Base-by-base conservation (phyloP, 2,888 invertebrate species). In the Eupithecia vulgata region DNA sequence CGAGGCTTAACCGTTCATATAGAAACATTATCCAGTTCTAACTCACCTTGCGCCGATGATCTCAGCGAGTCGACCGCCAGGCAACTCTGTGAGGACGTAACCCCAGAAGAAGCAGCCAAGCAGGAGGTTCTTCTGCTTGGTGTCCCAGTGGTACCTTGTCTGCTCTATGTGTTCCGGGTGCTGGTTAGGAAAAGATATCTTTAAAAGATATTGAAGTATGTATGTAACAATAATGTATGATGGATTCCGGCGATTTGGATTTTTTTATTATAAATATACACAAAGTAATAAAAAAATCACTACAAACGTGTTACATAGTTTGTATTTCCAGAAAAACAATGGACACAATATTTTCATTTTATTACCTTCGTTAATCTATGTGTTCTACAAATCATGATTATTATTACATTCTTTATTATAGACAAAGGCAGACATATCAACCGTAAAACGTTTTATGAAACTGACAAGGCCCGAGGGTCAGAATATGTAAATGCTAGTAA, bases 21-120 rank as follows among this genome's bases (percentile, higher is more conserved):
- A 57, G 21, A 57, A 61, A 17, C 15, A 61, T 34, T 17, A 61
- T 59, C 12, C 57, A 57, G 57, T 57, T 57, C 21, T 57, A 25
- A 70, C 88, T 90, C 77, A 94, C 91, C 75, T 69, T 70, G 75
- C 75, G 15, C 98, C 98, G 79, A 98, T 95, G 70, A 97, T 88
- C 86, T 98, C 98, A 34, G 98, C 97, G 81, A 98, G 94, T 80
- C 97, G 95, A 70, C 98, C 98, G 30, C 98, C 98, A 2, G 98
- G 98, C 77, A 98, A 91, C 90, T 98, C 98, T 77, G 98, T 98
- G 75, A 98, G 95, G 65, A 98, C 96, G 90, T 98, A 98, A 15
- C 98, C 98, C 97, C 98, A 98, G 95, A 97, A 98, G 95, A 98
- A 98, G 83, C 97, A 96, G 59, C 98, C 98, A 37, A 98, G 94